Evolutionary conservation across 2,888 invertebrate species (phyloP).

Genomic region (Drosophila niveifrons): DNA sequence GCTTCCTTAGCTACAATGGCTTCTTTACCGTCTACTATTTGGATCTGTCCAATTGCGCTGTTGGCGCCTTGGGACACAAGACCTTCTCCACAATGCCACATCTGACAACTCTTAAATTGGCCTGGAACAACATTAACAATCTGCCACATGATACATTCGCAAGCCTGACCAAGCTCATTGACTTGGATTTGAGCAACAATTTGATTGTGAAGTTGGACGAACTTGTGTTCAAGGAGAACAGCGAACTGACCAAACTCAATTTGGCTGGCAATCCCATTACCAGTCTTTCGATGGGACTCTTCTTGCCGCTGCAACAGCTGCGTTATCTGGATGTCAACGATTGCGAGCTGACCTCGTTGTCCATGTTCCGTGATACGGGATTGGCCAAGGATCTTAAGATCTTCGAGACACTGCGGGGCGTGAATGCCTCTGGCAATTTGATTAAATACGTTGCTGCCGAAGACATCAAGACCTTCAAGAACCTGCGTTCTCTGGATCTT

Average conservation of each 20-base stretch:
- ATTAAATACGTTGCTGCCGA: conserved; percentile 78
- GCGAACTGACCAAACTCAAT: conserved; percentile 88
- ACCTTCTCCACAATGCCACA: conserved; percentile 91
- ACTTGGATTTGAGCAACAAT: conserved; percentile 91
- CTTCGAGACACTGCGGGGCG: conserved; percentile 87
- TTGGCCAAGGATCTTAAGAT: conserved; percentile 84
- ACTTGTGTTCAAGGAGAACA: conserved; percentile 89
- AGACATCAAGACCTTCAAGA: conserved; percentile 83
- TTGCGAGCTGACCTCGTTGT: conserved; percentile 89
- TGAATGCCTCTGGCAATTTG: conserved; percentile 86
- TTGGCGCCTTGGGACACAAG: conserved; percentile 88
- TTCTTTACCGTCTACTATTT: conserved; percentile 89
- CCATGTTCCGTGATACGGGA: conserved; percentile 89
- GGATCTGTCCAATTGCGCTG: conserved; percentile 91
- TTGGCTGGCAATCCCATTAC: conserved; percentile 91
- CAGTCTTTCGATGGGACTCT: conserved; percentile 89
- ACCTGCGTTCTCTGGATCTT: conserved; percentile 86
- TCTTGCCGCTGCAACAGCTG: conserved; percentile 88
- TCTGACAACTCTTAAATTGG: conserved; percentile 88
- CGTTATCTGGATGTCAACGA: conserved; percentile 90
- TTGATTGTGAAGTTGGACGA: conserved; percentile 88
- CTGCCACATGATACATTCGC: conserved; percentile 87
- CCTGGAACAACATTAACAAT: conserved; percentile 88
- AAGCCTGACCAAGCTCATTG: conserved; percentile 87
- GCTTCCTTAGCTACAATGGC: conserved; percentile 88